Conservation (phyloP, 1,140 invertebrate species). For the Tribolium castaneum region DNA sequence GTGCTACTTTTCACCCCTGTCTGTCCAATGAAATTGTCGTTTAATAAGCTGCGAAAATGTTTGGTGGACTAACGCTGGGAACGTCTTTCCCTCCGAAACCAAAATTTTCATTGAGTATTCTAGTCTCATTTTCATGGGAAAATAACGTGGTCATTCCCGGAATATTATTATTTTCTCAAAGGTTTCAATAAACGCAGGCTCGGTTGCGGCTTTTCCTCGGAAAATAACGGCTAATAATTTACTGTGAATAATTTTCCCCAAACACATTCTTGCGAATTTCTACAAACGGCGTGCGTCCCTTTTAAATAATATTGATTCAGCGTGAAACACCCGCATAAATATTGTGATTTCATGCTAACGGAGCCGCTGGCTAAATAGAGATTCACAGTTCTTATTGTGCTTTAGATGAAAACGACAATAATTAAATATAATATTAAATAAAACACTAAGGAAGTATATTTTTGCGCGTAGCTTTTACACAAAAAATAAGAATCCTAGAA, state of each 20-base stretch:
- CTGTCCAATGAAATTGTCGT: background rate
- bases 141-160: constrained; percentile 29
- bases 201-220: background rate
- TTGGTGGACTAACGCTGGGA: no score
- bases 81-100: background rate
- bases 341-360: background rate
- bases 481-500: no score
- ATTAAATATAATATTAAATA: no score
- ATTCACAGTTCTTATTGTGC: background rate
- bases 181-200: constrained; percentile 15
- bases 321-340: background rate
- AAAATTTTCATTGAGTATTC: constrained; percentile 18
- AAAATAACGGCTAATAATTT: constrained; percentile 10
- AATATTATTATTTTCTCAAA: constrained; percentile 23
- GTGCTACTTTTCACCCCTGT: background rate
- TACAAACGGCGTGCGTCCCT: background rate
- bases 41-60: background rate
- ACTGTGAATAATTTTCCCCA: background rate
- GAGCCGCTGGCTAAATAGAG: background rate
- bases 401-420: no score
- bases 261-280: background rate
- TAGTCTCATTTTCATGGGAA: constrained; percentile 15
- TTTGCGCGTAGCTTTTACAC: no score
- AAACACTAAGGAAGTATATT: no score
- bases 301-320: background rate